A percentile compares a stretch with the other conserved stretches of the same genome.
These are phyloP conservation scores for Lepisosteus osseus DNA, from an alignment of 2,113 vertebrate genomes.

Conservation along the genomic window DNA sequence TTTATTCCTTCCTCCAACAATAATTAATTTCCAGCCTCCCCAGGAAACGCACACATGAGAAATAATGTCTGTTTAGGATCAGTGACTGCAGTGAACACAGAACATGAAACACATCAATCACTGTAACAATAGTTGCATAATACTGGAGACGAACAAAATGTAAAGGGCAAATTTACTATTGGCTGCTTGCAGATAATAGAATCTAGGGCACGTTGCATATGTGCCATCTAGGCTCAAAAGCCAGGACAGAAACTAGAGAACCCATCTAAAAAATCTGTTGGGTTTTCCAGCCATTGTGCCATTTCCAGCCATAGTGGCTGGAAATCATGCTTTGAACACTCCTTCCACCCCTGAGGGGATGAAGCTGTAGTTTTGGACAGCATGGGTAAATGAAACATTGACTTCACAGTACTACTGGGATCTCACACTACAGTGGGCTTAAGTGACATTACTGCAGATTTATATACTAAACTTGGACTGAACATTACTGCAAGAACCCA, in stretches of 20 bases:
- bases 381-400: too few relatives aligned
- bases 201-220: not conserved
- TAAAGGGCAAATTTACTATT: not conserved
- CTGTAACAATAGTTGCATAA: slow-evolving; percentile 5
- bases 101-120: slow-evolving; percentile 10
- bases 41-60: slow-evolving; percentile 2
- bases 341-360: too few relatives aligned
- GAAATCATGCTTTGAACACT: too few relatives aligned
- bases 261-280: not conserved
- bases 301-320: too few relatives aligned
- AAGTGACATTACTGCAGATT: too few relatives aligned
- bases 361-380: too few relatives aligned
- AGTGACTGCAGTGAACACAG: slow-evolving; percentile 4
- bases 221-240: not conserved
- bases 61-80: slow-evolving; percentile 19
- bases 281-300: not conserved
- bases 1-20: not conserved
- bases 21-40: not conserved
- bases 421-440: too few relatives aligned
- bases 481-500: too few relatives aligned
- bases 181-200: not conserved
- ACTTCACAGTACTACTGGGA: too few relatives aligned
- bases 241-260: not conserved
- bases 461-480: too few relatives aligned
- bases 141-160: not conserved